These are phyloP conservation scores for Meteorus cinctellus DNA, from an alignment of 2,888 invertebrate genomes.

Conservation along the genomic window DNA sequence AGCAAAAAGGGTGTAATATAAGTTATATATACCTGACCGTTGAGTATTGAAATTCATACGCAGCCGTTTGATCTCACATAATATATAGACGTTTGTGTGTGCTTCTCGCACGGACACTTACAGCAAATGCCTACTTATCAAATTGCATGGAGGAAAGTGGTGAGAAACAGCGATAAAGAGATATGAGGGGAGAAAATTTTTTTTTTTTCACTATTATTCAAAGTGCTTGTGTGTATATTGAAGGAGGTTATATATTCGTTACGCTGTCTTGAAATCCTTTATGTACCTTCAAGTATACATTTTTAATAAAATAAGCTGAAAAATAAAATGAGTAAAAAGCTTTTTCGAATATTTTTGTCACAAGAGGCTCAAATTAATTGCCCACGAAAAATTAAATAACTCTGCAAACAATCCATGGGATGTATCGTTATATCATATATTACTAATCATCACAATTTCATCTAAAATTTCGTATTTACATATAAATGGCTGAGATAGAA, in stretches of 20 bases:
- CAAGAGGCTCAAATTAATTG: no score
- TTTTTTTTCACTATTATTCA: slow-evolving; percentile 13
- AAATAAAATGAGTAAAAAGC: no score
- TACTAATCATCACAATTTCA: no score
- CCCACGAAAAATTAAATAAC: no score
- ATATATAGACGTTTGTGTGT: slow-evolving; percentile 41
- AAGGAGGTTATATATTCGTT: background rate
- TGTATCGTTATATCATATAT: no score
- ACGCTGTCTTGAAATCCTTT: background rate
- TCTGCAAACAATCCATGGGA: no score
- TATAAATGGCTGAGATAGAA: no score
- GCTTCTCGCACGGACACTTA: slow-evolving; percentile 51
- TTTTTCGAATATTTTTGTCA: no score
- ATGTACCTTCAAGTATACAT: background rate
- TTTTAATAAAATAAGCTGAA: no score
- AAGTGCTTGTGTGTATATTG: slow-evolving; percentile 4
- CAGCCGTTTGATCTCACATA: slow-evolving; percentile 61
- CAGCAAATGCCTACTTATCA: slow-evolving; percentile 56
- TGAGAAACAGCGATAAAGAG: slow-evolving; percentile 41
- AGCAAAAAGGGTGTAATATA: background rate
- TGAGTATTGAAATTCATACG: slow-evolving; percentile 55
- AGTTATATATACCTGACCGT: background rate
- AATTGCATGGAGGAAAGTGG: slow-evolving; percentile 43
- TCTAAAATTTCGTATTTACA: no score
- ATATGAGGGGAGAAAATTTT: slow-evolving; percentile 23